These are phyloP conservation scores for Lonchura striata DNA, from an alignment of 2,113 vertebrate genomes.

Conservation along the genomic window DNA sequence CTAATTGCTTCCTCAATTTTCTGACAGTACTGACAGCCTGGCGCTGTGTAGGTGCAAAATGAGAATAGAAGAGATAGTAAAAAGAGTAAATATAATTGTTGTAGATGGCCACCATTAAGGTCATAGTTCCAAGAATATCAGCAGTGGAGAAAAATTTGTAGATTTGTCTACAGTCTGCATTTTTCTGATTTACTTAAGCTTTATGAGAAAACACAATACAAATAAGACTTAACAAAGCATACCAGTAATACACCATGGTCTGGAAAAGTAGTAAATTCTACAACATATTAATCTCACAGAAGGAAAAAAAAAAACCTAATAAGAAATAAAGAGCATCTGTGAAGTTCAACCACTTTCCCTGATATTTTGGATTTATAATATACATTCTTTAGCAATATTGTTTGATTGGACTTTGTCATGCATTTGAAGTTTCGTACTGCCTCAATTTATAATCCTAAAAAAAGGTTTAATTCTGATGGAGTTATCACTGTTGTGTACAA, in stretches of 20 bases:
- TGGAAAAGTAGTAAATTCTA: neutral
- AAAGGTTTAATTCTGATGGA: neutral
- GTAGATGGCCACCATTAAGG: neutral
- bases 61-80: conserved; percentile 10
- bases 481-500: neutral
- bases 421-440: neutral
- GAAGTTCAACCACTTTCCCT: neutral
- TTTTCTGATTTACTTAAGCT: neutral
- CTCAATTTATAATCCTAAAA: neutral
- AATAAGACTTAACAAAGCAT: neutral
- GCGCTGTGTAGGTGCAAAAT: neutral
- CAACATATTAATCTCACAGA: neutral
- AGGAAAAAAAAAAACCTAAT: neutral
- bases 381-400: neutral
- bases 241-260: neutral
- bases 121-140: neutral
- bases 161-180: neutral
- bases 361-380: neutral
- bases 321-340: neutral
- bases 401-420: neutral
- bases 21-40: neutral
- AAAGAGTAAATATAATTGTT: neutral
- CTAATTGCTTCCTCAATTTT: neutral
- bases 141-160: neutral
- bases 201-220: neutral